Base-by-base conservation (phyloP, 2,888 invertebrate species). In the Torymus texanus region DNA sequence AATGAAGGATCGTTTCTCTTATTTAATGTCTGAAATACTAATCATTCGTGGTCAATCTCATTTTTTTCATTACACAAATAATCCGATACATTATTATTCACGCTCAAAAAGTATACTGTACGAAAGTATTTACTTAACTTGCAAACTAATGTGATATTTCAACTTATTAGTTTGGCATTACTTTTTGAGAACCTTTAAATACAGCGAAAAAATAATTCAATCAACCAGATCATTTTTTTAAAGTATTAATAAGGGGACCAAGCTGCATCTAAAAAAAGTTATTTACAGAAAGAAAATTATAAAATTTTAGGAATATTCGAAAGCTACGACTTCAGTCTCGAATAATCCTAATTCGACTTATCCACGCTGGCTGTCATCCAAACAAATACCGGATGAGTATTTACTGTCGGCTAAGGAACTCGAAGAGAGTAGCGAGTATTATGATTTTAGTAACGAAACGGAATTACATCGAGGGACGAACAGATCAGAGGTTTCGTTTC, bases 341-440 rank as follows among this genome's bases (percentile, higher is more conserved):
- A 81, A 84, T 65, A 75, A 83, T 3, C 86, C 87, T n/a, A 89
- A 85, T 81, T 85, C 86, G 18, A 84, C 86, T 18, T 87, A 85
- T 51, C 88, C 88, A 16, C 85, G 90, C 82, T 92, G 94, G 70
- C 92, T 92, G 0, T 91, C 92, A 2, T 93, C 95, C 1, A 96
- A 96, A 88, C 93, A 94, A 88, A 96, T 96, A 83, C 96, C 96
- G 2, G 92, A 93, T 2, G 94, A 95, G 84, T 96, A 94, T 89
- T 92, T 96, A 68, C 16, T 78, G 66, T 68, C 82, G 24, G 81
- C 81, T 13, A 76, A 71, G 14, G 72, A 78, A 59, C 55, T 78
- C 14, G 83, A 82, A 0, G 80, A 82, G 10, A 82, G 66, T 56
- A 76, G 24, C 67, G 82, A 82, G 53, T 80, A 75, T 66, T 78